Evolutionary conservation across 2,113 vertebrate genomes (phyloP), one percentile per base, ranked within the genome.

Genomic region (Nothoprocta perdicaria): DNA sequence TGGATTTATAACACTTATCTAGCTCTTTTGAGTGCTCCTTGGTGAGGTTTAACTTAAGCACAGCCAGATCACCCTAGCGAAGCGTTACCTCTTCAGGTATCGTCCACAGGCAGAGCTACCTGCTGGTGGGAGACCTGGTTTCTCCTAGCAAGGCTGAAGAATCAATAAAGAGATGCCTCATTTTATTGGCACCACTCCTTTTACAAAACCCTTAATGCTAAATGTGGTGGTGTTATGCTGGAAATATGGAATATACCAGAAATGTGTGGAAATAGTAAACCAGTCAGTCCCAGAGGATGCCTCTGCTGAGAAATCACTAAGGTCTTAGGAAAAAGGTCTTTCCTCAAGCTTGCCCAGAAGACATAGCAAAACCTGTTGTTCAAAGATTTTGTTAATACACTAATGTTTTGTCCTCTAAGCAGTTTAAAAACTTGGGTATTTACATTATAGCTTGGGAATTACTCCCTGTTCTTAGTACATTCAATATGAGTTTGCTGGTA

Each of bases 251-350:
- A 48, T 60, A 2, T 19, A 7, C 26, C 68, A 33, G 48, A 78
- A 78, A 61, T 72, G 14, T 4, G 10, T 45, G 84, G 60, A 71
- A 60, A 41, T 19, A 29, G 22, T 63, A 38, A 17, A 60, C 48
- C n/a, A 40, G 4, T 52, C 35, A 17, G 40, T 67, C 60, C 38
- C 48, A 81, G 50, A 41, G 3, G 33, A 18, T 38, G 35, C 17
- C 18, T 93, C 26, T 88, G 38, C 68, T 81, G 66, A 84, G 52
- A 92, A 90, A 88, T 84, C 35, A 55, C 27, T 55, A 46, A 63
- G 22, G 31, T 1, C 0, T 74, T 78, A 74, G 52, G 57, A 85
- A 85, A 88, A 48, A 18, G 16, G 68, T 91, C 14, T 43, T 82
- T 84, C 78, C 73, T 81, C 41, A 92, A 45, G 12, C 14, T 71